Conservation (phyloP, 2,888 invertebrate genomes). For the Torymus aiolomorphi region DNA sequence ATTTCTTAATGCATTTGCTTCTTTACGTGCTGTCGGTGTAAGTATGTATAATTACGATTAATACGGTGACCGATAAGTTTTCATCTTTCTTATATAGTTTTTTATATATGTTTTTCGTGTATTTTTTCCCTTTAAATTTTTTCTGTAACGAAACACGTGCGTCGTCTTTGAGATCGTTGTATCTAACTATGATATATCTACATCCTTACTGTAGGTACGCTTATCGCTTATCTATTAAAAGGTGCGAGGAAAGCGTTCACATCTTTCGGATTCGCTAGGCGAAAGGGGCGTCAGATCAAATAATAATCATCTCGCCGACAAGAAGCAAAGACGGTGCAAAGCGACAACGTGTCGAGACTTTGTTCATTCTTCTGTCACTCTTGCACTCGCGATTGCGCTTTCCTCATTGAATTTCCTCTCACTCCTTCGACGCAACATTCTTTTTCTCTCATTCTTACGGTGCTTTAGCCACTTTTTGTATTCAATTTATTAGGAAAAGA, state of each 20-base stretch:
- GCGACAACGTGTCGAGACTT: constrained; percentile 15
- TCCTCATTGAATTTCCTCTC: constrained; percentile 15
- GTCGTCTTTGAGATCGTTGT: constrained; percentile 74
- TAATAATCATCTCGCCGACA: constrained; percentile 15
- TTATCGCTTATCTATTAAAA: constrained; percentile 63
- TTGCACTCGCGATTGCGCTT: background rate
- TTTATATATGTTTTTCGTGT: constrained; percentile 3
- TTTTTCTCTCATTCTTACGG: background rate
- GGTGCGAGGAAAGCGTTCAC: constrained; percentile 46
- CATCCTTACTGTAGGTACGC: constrained; percentile 67
- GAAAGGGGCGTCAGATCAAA: constrained; percentile 53
- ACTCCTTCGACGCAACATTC: constrained; percentile 11
- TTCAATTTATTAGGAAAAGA: constrained; percentile 5
- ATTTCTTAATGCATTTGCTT: constrained; percentile 45
- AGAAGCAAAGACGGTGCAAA: constrained; percentile 7
- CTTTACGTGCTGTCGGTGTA: constrained; percentile 51
- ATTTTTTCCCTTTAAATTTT: constrained; percentile 33
- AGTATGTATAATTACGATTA: constrained; percentile 56
- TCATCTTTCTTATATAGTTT: constrained; percentile 37
- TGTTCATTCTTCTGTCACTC: background rate
- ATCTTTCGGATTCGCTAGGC: constrained; percentile 1
- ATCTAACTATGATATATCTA: constrained; percentile 75
- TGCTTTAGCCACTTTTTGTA: background rate
- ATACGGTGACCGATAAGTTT: constrained; percentile 61
- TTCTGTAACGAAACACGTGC: constrained; percentile 68